phyloP scores from a whole-genome alignment of 2,888 invertebrate species.

The Thymelicus acteon region DNA sequence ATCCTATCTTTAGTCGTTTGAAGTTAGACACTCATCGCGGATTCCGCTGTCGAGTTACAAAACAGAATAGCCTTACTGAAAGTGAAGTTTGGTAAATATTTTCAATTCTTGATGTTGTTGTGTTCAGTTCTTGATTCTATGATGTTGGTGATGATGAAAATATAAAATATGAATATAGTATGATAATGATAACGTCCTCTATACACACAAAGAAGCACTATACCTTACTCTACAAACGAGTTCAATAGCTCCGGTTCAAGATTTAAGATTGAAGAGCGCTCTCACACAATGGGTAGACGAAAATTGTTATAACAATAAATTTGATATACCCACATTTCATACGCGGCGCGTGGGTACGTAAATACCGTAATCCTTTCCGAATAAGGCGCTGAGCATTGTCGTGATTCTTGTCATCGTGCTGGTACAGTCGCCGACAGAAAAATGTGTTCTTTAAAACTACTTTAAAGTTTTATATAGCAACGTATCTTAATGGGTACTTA shows the following conservation, averaged over 20 bases:
- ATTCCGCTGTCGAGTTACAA: too few species aligned
- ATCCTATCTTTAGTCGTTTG: too few species aligned
- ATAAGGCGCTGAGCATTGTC: slow-evolving; percentile 64
- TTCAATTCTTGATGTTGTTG: too few species aligned
- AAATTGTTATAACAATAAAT: slow-evolving; percentile 37
- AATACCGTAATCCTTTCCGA: slow-evolving; percentile 71
- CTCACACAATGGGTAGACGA: slow-evolving; percentile 22
- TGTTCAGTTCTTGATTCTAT: too few species aligned
- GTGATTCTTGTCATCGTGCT: slow-evolving; percentile 69
- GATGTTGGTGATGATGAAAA: too few species aligned
- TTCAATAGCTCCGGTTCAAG: slow-evolving; percentile 8
- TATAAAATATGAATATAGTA: too few species aligned
- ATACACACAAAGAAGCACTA: background rate
- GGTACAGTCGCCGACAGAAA: slow-evolving; percentile 51
- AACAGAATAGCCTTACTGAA: too few species aligned
- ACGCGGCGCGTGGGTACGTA: slow-evolving; percentile 53
- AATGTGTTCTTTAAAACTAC: background rate
- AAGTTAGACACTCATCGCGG: too few species aligned
- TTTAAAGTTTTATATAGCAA: background rate
- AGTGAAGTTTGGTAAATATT: too few species aligned
- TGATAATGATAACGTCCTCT: too few species aligned
- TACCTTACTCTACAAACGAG: background rate
- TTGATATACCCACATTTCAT: slow-evolving; percentile 38
- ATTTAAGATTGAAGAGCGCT: slow-evolving; percentile 22
- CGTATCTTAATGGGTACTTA: too few species aligned